These are phyloP conservation scores for Heterotilapia buettikoferi DNA, from an alignment of 2,113 vertebrate species.

Conservation along the genomic window DNA sequence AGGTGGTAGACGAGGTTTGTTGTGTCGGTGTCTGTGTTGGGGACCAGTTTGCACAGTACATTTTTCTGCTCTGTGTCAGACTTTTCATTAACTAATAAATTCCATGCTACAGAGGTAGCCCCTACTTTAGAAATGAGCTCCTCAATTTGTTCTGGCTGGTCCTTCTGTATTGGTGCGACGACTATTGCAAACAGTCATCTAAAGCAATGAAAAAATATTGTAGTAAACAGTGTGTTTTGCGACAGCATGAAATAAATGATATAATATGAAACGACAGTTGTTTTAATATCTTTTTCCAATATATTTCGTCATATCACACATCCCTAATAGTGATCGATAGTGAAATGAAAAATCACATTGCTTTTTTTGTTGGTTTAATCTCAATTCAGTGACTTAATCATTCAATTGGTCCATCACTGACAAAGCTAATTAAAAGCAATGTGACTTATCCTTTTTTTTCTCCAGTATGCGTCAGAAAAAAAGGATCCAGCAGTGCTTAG, in stretches of 20 bases:
- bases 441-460: background rate
- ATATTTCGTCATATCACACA: background rate
- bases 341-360: background rate
- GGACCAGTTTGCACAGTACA: background rate
- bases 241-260: background rate
- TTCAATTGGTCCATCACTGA: background rate
- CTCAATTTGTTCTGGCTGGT: background rate
- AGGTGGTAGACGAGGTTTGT: background rate
- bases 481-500: slow-evolving; percentile 5
- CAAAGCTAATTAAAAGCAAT: slow-evolving; percentile 5
- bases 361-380: background rate
- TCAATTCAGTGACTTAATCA: background rate
- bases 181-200: background rate
- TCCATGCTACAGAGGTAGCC: background rate
- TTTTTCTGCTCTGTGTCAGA: background rate
- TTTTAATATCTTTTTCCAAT: background rate
- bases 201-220: background rate
- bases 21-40: background rate
- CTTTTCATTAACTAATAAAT: background rate
- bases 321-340: background rate
- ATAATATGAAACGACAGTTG: background rate
- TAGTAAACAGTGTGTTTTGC: background rate
- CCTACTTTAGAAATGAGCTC: background rate
- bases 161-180: background rate
- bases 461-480: background rate